phyloP scores from a whole-genome alignment of 1,140 invertebrate genomes.

The Thaumatotibia leucotreta region DNA sequence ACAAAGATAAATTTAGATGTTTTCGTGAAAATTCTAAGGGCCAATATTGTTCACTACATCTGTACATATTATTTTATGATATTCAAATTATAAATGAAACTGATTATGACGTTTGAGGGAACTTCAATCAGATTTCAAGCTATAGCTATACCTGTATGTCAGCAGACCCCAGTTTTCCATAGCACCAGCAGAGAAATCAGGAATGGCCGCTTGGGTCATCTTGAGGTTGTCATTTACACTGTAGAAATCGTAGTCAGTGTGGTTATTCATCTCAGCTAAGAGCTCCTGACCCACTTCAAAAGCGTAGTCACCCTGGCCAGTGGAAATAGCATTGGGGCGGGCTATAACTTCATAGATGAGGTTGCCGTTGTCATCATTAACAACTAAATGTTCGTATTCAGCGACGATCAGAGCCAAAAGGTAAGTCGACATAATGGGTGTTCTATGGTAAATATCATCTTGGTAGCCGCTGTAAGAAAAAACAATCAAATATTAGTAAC shows the following conservation, averaged over 20 bases:
- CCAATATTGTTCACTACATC: too few species aligned
- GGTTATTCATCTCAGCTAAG: constrained; percentile 61
- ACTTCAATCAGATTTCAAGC: too few species aligned
- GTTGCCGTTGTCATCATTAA: constrained; percentile 31
- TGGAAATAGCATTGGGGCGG: constrained; percentile 78
- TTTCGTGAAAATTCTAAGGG: too few species aligned
- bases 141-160: constrained; percentile 57
- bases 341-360: constrained; percentile 82
- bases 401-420: constrained; percentile 89
- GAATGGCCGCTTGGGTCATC: constrained; percentile 85
- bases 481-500: background rate
- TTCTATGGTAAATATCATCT: constrained; percentile 80
- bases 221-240: constrained; percentile 70
- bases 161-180: constrained; percentile 60
- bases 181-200: constrained; percentile 89
- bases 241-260: constrained; percentile 70
- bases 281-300: constrained; percentile 66
- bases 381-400: constrained; percentile 78
- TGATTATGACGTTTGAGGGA: too few species aligned
- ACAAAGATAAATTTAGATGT: too few species aligned
- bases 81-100: too few species aligned
- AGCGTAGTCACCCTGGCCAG: constrained; percentile 80
- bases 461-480: constrained; percentile 55
- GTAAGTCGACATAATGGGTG: constrained; percentile 92
- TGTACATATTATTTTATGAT: too few species aligned